These are phyloP conservation scores for Nebria brevicollis DNA, from an alignment of 2,888 invertebrate species.

Conservation along the genomic window DNA sequence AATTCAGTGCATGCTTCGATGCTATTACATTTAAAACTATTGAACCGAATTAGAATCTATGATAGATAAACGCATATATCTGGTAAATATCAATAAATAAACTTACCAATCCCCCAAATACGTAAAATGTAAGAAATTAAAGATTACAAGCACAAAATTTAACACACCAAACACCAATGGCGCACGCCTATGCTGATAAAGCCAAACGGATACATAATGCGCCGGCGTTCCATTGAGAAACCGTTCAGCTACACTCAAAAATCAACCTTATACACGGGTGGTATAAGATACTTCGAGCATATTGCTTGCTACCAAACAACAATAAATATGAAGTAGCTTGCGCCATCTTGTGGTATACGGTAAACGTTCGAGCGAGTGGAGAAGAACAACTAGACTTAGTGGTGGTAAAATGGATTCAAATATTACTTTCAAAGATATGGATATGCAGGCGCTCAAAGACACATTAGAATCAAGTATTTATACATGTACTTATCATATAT, in stretches of 20 bases:
- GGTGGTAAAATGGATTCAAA: slow-evolving; percentile 28
- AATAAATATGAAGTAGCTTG: background rate
- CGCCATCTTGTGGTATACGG: slow-evolving; percentile 8
- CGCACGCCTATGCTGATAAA: slow-evolving; percentile 46
- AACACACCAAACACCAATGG: slow-evolving; percentile 46
- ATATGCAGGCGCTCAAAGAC: background rate
- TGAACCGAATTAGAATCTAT: background rate
- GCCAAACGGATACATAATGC: slow-evolving; percentile 32
- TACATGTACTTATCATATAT: slow-evolving; percentile 5
- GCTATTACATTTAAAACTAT: background rate
- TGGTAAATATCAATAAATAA: slow-evolving; percentile 3
- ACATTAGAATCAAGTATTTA: slow-evolving; percentile 4
- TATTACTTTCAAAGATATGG: background rate
- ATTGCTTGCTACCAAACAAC: background rate
- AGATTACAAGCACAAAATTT: slow-evolving; percentile 44
- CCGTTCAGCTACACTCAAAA: slow-evolving; percentile 19
- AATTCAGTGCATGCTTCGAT: slow-evolving; percentile 31
- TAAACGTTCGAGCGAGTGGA: background rate
- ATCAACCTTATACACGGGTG: slow-evolving; percentile 30
- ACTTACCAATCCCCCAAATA: slow-evolving; percentile 34
- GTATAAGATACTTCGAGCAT: slow-evolving; percentile 13
- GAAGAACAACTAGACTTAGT: background rate
- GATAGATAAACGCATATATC: background rate
- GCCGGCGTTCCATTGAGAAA: slow-evolving; percentile 28
- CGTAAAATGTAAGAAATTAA: slow-evolving; percentile 35